Percentiles rank a stretch among this genome's conserved stretches.
These are phyloP conservation scores for Drosophila guanche DNA, from an alignment of 1,140 invertebrate species.

Conservation along the genomic window DNA sequence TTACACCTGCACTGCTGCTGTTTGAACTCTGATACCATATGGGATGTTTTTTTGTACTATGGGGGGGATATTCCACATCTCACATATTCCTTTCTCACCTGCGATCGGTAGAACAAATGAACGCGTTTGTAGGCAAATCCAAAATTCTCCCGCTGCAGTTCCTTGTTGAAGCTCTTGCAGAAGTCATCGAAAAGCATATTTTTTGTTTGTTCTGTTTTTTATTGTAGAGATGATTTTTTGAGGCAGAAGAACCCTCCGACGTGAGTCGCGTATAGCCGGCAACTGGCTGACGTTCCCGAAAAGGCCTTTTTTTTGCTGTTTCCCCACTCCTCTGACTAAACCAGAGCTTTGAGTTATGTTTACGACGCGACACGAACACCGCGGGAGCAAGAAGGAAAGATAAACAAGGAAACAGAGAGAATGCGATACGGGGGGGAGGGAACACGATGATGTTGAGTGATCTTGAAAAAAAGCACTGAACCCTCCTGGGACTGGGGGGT, in stretches of 20 bases:
- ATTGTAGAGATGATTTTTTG: slow-evolving; percentile 2
- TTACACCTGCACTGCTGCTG: too few relatives aligned
- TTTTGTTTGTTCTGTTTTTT: slow-evolving; percentile 8
- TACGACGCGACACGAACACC: slow-evolving; percentile 29
- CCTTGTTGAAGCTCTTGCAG: slow-evolving; percentile 61
- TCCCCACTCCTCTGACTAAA: slow-evolving; percentile 9
- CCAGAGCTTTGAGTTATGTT: slow-evolving; percentile 47
- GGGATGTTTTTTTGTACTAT: slow-evolving; percentile 5
- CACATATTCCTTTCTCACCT: slow-evolving; percentile 53
- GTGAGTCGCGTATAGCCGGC: slow-evolving; percentile 46
- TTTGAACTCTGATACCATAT: slow-evolving; percentile 20
- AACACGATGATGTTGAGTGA: slow-evolving; percentile 10
- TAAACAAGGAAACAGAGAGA: neutral
- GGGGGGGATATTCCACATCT: slow-evolving; percentile 2
- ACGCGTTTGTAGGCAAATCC: slow-evolving; percentile 71
- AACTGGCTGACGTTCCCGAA: slow-evolving; percentile 20
- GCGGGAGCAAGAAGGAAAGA: neutral
- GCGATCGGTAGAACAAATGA: slow-evolving; percentile 74
- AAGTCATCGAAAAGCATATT: slow-evolving; percentile 68
- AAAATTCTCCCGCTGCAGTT: slow-evolving; percentile 67
- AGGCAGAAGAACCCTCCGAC: slow-evolving; percentile 35
- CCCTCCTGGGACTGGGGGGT: neutral
- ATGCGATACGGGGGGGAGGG: neutral
- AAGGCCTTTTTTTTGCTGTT: slow-evolving; percentile 10
- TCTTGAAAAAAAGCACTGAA: slow-evolving; percentile 34